These are phyloP conservation scores for Poecilia gillii DNA, from an alignment of 2,797 vertebrate species.

Conservation along the genomic window DNA sequence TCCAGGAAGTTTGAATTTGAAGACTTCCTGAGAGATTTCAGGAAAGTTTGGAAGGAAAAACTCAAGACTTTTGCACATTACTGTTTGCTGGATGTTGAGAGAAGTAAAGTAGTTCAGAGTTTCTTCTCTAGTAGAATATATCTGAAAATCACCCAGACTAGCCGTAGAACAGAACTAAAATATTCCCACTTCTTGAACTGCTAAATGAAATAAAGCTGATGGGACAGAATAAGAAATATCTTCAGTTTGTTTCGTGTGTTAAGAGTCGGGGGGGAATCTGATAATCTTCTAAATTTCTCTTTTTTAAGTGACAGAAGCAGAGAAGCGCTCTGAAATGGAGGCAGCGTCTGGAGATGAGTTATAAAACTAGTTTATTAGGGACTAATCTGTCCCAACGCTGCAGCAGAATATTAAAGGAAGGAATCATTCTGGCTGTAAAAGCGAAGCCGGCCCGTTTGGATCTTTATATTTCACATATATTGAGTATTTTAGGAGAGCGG, in stretches of 20 bases:
- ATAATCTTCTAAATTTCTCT: not conserved
- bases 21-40: too few relatives aligned
- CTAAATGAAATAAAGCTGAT: not conserved
- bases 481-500: slow-evolving; percentile 20
- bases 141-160: not conserved
- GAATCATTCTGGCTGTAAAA: not conserved
- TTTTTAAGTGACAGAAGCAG: not conserved
- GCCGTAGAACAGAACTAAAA: not conserved
- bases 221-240: not conserved
- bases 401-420: not conserved
- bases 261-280: not conserved
- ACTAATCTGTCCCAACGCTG: not conserved
- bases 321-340: not conserved
- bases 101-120: not conserved
- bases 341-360: not conserved
- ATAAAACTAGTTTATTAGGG: not conserved
- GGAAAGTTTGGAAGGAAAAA: not conserved
- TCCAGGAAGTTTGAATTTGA: not conserved
- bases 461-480: not conserved
- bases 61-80: not conserved
- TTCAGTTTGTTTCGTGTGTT: not conserved
- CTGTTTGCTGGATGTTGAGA: not conserved
- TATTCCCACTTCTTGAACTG: not conserved
- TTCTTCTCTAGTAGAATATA: not conserved
- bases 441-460: not conserved